These are phyloP conservation scores for Drosophila subquinaria DNA, from an alignment of 2,888 invertebrate genomes.

Conservation along the genomic window DNA sequence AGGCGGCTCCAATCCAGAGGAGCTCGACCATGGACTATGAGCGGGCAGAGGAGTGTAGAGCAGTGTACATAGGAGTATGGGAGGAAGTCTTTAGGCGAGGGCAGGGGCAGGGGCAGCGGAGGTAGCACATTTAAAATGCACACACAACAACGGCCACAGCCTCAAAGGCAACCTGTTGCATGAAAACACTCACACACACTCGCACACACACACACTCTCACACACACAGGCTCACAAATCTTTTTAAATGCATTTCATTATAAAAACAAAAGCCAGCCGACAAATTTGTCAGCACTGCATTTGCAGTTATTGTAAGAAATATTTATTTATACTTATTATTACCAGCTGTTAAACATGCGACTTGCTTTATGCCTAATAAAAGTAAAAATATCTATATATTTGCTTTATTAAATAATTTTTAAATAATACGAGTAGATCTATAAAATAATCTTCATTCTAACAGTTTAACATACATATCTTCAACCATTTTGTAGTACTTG, in stretches of 20 bases:
- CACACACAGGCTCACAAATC: slow-evolving; percentile 36
- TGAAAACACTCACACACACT: slow-evolving; percentile 40
- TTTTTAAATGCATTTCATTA: slow-evolving; percentile 70
- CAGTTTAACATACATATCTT: no score
- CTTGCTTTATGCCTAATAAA: no score
- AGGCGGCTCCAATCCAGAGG: slow-evolving; percentile 53
- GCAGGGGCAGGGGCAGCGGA: slow-evolving; percentile 6
- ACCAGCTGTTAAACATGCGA: no score
- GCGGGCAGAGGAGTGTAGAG: not conserved
- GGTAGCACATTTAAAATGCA: slow-evolving; percentile 54
- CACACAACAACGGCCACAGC: slow-evolving; percentile 44
- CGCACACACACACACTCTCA: slow-evolving; percentile 29
- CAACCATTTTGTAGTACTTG: no score
- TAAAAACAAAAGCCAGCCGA: slow-evolving; percentile 30
- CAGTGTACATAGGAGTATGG: not conserved
- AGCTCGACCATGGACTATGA: slow-evolving; percentile 5
- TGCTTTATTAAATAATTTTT: no score
- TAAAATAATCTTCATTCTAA: no score
- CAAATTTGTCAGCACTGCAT: slow-evolving; percentile 26
- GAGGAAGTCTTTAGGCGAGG: not conserved
- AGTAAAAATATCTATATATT: no score
- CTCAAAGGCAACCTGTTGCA: slow-evolving; percentile 73
- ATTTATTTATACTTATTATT: no score
- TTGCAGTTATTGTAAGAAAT: not conserved
- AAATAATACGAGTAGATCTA: no score